These are phyloP conservation scores for Nudaria mundana DNA, from an alignment of 2,888 invertebrate species.

Conservation along the genomic window DNA sequence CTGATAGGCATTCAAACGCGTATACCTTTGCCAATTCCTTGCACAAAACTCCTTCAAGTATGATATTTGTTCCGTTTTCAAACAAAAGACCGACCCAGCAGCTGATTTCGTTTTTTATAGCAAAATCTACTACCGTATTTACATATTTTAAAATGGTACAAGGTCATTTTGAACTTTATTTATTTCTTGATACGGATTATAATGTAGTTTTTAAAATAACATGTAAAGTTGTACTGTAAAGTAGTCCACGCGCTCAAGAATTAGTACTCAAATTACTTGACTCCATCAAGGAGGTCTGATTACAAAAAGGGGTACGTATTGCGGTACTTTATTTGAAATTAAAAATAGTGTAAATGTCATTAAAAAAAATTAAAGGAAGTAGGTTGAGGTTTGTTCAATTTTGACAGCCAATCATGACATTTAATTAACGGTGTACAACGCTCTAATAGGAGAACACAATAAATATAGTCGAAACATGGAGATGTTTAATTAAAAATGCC, in stretches of 20 bases:
- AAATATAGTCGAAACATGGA: conserved; percentile 22
- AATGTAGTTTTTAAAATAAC: background rate
- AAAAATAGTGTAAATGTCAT: conserved; percentile 63
- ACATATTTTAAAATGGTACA: background rate
- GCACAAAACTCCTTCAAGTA: conserved; percentile 59
- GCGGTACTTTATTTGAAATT: conserved; percentile 47
- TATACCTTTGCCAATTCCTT: conserved; percentile 69
- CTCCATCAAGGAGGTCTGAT: conserved; percentile 57
- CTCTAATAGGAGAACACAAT: conserved; percentile 25
- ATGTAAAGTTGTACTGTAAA: conserved; percentile 9
- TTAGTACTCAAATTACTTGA: conserved; percentile 74
- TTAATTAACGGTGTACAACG: conserved; percentile 63
- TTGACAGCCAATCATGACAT: conserved; percentile 46
- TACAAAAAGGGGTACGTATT: conserved; percentile 48
- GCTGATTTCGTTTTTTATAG: conserved; percentile 62
- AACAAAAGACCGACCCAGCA: conserved; percentile 62
- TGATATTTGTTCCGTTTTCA: conserved; percentile 61
- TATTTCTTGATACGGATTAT: accelerated
- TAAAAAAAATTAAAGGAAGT: conserved; percentile 35
- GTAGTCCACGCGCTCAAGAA: conserved; percentile 41
- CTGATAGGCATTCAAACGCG: conserved; percentile 65
- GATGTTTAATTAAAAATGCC: conserved; percentile 23
- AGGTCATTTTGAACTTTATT: conserved; percentile 7
- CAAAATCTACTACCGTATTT: conserved; percentile 22
- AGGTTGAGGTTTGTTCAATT: conserved; percentile 37